Evolutionary conservation across 64 coral and sea anemone species (phyloP).

Genomic region (Montipora efflorescens): DNA sequence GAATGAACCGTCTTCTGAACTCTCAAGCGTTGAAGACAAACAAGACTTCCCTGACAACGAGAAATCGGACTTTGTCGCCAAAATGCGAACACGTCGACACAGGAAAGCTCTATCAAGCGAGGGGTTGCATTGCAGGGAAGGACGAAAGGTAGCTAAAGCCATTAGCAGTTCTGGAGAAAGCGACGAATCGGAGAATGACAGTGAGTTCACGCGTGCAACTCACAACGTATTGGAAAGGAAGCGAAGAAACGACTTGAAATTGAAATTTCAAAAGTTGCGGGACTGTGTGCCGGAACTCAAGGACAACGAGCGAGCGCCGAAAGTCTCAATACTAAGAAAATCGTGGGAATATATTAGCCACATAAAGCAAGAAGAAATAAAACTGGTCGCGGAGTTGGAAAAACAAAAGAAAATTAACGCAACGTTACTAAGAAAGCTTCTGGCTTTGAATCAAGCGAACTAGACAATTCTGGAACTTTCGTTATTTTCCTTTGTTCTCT

Average conservation of each 20-base stretch:
- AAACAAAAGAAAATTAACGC: constrained; percentile 93
- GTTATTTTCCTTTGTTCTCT: not conserved
- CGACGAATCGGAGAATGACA: constrained; percentile 96
- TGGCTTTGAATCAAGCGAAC: constrained; percentile 76
- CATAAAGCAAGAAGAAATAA: constrained; percentile 90
- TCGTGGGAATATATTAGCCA: constrained; percentile 89
- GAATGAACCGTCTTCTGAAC: constrained; percentile 37
- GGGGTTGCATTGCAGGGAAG: constrained; percentile 65
- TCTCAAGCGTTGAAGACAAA: constrained; percentile 54
- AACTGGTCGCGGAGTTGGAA: constrained; percentile 81
- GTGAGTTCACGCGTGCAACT: constrained; percentile 92
- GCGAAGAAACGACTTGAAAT: constrained; percentile 93
- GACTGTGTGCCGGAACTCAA: constrained; percentile 94
- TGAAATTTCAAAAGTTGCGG: constrained; percentile 96
- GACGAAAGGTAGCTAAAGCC: constrained; percentile 72
- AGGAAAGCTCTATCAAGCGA: constrained; percentile 73
- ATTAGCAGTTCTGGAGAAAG: constrained; percentile 75
- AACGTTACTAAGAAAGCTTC: constrained; percentile 75
- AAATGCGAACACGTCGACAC: constrained; percentile 72
- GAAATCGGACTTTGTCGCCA: constrained; percentile 77
- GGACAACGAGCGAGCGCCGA: constrained; percentile 95
- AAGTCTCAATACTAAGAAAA: constrained; percentile 96
- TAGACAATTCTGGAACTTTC: constrained; percentile 21
- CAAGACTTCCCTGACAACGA: constrained; percentile 62
- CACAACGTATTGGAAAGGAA: constrained; percentile 98